Percentiles rank a stretch among this genome's conserved stretches.
These are phyloP conservation scores for Microcebus griseorufus DNA, from an alignment of 2,113 vertebrate genomes.

Conservation along the genomic window DNA sequence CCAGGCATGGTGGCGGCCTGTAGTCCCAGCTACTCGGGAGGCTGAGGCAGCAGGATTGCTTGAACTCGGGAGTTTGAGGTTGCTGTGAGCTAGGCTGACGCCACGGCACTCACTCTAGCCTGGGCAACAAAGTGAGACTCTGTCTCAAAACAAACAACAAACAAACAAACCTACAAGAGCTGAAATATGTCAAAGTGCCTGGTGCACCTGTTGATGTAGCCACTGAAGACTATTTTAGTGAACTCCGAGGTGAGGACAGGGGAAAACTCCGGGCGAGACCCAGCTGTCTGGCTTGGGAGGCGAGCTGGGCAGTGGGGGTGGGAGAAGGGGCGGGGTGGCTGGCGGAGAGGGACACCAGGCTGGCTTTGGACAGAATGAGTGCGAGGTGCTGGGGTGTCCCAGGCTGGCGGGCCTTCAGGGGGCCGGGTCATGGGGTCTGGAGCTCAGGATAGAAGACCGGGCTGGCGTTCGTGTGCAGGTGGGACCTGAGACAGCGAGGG, in stretches of 20 bases:
- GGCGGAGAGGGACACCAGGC: rapidly evolving
- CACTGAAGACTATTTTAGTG: not conserved
- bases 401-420: not conserved
- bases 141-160: no score
- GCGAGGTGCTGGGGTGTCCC: not conserved
- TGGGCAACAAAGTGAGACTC: no score
- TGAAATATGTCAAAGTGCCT: not conserved
- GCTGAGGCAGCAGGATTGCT: no score
- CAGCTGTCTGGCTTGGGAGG: not conserved
- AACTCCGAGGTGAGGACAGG: rapidly evolving
- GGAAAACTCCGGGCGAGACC: not conserved
- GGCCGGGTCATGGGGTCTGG: not conserved
- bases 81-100: no score
- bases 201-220: not conserved
- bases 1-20: no score
- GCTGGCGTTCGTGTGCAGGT: not conserved
- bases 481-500: not conserved
- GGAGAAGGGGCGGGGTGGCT: not conserved
- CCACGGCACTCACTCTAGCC: no score
- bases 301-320: not conserved
- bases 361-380: not conserved
- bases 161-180: not conserved
- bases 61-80: no score
- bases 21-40: no score
- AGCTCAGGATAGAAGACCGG: not conserved